Evolutionary conservation across 1,140 invertebrate genomes (phyloP).

Genomic region (Bombyx mori): ASM3026992v2 NC_085117.1:7214001-7214500

Average conservation of each 20-base stretch:
- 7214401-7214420: constrained; percentile 30
- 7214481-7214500: constrained; percentile 18
- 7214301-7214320: constrained; percentile 1
- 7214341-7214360: constrained; percentile 4
- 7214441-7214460: constrained; percentile 29
- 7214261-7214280: not conserved
- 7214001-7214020: constrained; percentile 1
- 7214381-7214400: constrained; percentile 36
- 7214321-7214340: not conserved
- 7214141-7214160: constrained; percentile 23
- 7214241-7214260: not conserved
- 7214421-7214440: constrained; percentile 20
- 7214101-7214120: constrained; percentile 4
- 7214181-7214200: constrained; percentile 23
- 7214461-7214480: constrained; percentile 35
- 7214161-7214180: constrained; percentile 31
- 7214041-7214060: constrained; percentile 2
- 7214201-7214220: constrained; percentile 7
- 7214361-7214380: constrained; percentile 25
- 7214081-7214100: constrained; percentile 18
- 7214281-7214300: constrained; percentile 19
- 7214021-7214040: not conserved
- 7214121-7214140: constrained; percentile 6
- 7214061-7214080: constrained; percentile 10
- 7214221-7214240: not conserved